Conservation (phyloP, 1,140 invertebrate genomes). For the Drosophila elegans region DNA sequence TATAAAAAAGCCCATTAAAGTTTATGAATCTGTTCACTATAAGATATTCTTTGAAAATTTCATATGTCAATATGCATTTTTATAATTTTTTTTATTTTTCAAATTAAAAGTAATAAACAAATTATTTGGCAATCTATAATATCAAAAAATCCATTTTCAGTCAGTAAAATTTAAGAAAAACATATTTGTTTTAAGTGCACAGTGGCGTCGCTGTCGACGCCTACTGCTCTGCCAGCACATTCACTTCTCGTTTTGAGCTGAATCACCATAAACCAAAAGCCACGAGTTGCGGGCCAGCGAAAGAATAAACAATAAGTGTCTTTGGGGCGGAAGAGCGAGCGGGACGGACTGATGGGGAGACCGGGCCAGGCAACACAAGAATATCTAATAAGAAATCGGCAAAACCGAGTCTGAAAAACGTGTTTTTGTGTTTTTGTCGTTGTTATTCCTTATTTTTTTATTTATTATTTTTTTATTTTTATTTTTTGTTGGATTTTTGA, state of each 20-base stretch:
- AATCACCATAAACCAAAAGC: conserved; percentile 60
- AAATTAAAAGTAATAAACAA: too few species aligned
- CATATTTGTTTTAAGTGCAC: conserved; percentile 4
- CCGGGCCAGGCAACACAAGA: conserved; percentile 41
- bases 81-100: too few species aligned
- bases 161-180: not conserved
- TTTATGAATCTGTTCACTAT: too few species aligned
- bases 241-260: conserved; percentile 68
- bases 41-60: too few species aligned
- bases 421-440: conserved; percentile 52
- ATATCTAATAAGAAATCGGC: conserved; percentile 74
- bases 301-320: conserved; percentile 66
- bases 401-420: conserved; percentile 55
- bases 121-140: too few species aligned
- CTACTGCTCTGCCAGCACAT: conserved; percentile 55
- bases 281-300: conserved; percentile 48
- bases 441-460: conserved; percentile 25
- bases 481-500: conserved; percentile 22
- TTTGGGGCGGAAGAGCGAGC: conserved; percentile 22
- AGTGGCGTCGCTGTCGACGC: conserved; percentile 15
- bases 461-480: conserved; percentile 18
- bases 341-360: conserved; percentile 20
- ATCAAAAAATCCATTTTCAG: too few species aligned
- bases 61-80: too few species aligned
- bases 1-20: too few species aligned